Evolutionary conservation across 2,888 invertebrate species (phyloP), one percentile per base, ranked within the genome.

Genomic region (Calameuta filiformis): DNA sequence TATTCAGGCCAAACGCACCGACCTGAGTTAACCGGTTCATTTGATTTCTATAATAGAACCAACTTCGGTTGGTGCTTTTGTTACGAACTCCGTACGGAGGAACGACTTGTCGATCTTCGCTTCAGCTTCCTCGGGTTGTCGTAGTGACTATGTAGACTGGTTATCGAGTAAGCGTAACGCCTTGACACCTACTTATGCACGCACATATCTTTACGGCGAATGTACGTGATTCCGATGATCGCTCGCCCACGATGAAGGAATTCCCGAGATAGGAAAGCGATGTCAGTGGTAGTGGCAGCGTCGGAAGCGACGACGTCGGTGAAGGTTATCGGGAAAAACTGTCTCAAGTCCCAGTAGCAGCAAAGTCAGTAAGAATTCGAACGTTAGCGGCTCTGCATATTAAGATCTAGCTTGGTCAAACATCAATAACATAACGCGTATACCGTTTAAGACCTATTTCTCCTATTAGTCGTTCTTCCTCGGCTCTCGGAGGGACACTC

Each of bases 181-280:
- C 71, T 71, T 33, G 33, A 23, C 71, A 15, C 71, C 31, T 34
- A 71, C 71, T 33, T 71, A 34, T 71, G 71, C 34, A 34, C 71
- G 71, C 34, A 34, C 15, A 71, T 71, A 31, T 34, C 34, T 31
- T 33, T 71, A 23, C 71, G 33, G 31, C 71, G 71, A 31, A 23
- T 9, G 71, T 34, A 34, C 71, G 71, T 34, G 71, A 31, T 31
- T 34, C 34, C 3, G 71, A 71, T 31, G 31, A 33, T 78, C 73
- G 78, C 31, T 68, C 68, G 71, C 33, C 12, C 31, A 37, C 68
- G 74, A 81, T 73, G 75, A 74, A 79, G 77, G 77, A 81, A 81
- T 80, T 81, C 68, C 71, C 31, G 75, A 73, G 80, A 81, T 81
- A 79, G 80, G 76, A 76, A 75, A 80, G 76, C 78, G 78, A 79